Conservation (phyloP, 1,140 invertebrate genomes). For the Drosophila paulistorum region DNA sequence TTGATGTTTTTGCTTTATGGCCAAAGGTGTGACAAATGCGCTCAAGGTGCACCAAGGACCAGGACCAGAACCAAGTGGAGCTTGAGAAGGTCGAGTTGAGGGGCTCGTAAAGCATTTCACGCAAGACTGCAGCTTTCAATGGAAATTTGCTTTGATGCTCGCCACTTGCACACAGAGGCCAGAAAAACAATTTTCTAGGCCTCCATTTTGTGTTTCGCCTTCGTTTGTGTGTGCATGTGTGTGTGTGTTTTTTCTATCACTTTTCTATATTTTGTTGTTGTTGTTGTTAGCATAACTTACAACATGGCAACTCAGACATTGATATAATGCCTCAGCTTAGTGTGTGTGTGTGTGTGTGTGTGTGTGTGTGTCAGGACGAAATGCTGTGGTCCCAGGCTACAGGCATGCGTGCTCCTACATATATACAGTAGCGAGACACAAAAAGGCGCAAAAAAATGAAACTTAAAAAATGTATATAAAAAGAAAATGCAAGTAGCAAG, state of each 20-base stretch:
- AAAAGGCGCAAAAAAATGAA: conserved; percentile 25
- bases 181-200: conserved; percentile 75
- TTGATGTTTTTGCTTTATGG: background rate
- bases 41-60: conserved; percentile 51
- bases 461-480: conserved; percentile 72
- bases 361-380: background rate
- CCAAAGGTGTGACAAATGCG: conserved; percentile 76
- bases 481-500: conserved; percentile 72
- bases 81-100: conserved; percentile 15
- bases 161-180: conserved; percentile 13
- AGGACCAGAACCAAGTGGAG: conserved; percentile 9
- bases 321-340: conserved; percentile 65
- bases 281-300: conserved; percentile 68
- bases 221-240: conserved; percentile 28
- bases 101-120: conserved; percentile 77
- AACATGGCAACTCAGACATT: conserved; percentile 78
- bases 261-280: conserved; percentile 20
- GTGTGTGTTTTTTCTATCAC: conserved; percentile 20
- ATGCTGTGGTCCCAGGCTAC: conserved; percentile 22
- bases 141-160: conserved; percentile 71
- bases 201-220: conserved; percentile 32
- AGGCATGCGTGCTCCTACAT: conserved; percentile 66
- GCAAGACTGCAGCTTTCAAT: conserved; percentile 80
- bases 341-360: background rate
- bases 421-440: conserved; percentile 44